A percentile compares a stretch with the other conserved stretches of the same genome.
phyloP scores from a whole-genome alignment of 1,140 invertebrate species.

The Pygmarrhopalites habei region DNA sequence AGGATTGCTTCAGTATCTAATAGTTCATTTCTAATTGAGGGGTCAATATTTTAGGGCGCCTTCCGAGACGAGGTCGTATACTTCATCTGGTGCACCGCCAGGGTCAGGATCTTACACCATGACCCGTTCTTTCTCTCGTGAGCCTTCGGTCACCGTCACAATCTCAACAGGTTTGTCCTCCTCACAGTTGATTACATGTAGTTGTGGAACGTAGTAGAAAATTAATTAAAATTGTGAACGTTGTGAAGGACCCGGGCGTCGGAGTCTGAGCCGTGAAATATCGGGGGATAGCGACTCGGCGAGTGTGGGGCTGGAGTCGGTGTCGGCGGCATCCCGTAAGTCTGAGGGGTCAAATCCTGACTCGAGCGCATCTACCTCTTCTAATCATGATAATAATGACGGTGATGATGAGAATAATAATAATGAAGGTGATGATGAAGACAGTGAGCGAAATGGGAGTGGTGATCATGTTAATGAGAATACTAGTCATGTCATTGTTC shows the following conservation, averaged over 20 bases:
- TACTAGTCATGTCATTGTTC: no score
- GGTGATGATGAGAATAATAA: slow-evolving; percentile 24
- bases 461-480: no score
- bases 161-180: no score
- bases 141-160: slow-evolving; percentile 28
- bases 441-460: slow-evolving; percentile 12
- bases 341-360: slow-evolving; percentile 4
- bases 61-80: slow-evolving; percentile 28
- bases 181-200: no score
- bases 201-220: no score
- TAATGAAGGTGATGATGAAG: slow-evolving; percentile 13
- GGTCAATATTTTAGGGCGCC: slow-evolving; percentile 23
- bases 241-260: slow-evolving; percentile 49
- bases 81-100: slow-evolving; percentile 8
- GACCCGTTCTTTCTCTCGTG: slow-evolving; percentile 24
- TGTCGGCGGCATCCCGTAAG: slow-evolving; percentile 28
- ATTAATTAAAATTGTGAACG: no score
- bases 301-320: slow-evolving; percentile 13
- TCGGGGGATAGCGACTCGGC: slow-evolving; percentile 37
- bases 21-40: no score
- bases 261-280: slow-evolving; percentile 52
- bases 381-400: slow-evolving; percentile 20
- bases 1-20: neutral
- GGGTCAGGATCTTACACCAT: slow-evolving; percentile 20
- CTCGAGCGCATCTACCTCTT: neutral